A percentile compares a stretch with the other conserved stretches of the same genome.
Evolutionary conservation across 1,140 invertebrate species (phyloP).

Genomic region (Leguminivora glycinivorella): DNA sequence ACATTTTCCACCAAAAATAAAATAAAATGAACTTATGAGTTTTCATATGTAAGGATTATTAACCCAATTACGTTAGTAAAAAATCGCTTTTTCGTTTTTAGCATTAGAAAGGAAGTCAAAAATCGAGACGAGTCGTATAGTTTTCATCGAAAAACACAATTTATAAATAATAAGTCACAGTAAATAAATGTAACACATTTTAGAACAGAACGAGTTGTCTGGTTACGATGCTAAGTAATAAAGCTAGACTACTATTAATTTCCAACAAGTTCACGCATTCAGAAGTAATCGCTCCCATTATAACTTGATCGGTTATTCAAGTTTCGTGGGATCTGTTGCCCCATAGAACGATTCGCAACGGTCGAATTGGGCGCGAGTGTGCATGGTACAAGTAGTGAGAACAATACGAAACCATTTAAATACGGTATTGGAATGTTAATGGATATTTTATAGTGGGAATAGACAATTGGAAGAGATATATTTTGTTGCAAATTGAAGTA

Average conservation of each 20-base stretch:
- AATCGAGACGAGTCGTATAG: too few relatives aligned
- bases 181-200: too few relatives aligned
- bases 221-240: too few relatives aligned
- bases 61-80: too few relatives aligned
- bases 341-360: conserved; percentile 5
- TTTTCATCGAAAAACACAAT: too few relatives aligned
- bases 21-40: too few relatives aligned
- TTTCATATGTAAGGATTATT: too few relatives aligned
- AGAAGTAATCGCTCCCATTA: neutral
- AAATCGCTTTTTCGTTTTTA: too few relatives aligned
- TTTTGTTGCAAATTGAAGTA: neutral
- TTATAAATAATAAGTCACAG: too few relatives aligned
- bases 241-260: neutral
- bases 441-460: conserved; percentile 3
- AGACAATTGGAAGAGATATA: neutral
- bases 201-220: too few relatives aligned
- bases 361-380: neutral
- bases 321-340: neutral
- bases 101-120: too few relatives aligned
- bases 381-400: neutral
- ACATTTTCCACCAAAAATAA: too few relatives aligned
- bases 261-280: neutral
- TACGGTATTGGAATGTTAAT: neutral
- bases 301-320: neutral
- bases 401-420: conserved; percentile 9